Evolutionary conservation across 1,140 invertebrate genomes (phyloP).

Genomic region (Leucophenga varia): DNA sequence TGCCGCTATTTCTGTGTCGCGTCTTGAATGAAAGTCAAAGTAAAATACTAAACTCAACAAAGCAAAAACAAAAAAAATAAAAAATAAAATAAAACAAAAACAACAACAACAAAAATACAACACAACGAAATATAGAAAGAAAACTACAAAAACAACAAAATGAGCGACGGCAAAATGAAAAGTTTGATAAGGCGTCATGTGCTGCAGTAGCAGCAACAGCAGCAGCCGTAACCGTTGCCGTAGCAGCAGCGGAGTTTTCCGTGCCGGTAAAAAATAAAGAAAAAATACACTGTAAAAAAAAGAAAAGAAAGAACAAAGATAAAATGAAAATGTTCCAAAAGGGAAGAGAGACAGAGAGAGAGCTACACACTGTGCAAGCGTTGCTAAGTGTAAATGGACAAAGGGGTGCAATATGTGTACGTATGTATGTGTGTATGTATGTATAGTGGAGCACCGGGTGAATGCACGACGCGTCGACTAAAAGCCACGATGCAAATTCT

Average conservation of each 20-base stretch:
- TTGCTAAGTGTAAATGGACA: too few species aligned
- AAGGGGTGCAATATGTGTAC: neutral
- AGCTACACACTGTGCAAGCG: too few species aligned
- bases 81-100: conserved; percentile 3
- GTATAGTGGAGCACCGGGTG: conserved; percentile 13
- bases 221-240: conserved; percentile 22
- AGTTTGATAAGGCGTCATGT: conserved; percentile 2
- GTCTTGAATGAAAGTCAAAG: conserved; percentile 57
- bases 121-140: too few species aligned
- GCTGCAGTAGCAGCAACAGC: conserved; percentile 23
- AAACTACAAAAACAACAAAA: too few species aligned
- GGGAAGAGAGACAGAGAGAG: too few species aligned
- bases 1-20: conserved; percentile 42
- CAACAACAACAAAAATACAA: neutral
- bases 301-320: too few species aligned
- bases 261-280: too few species aligned
- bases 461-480: conserved; percentile 5
- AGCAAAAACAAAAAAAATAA: conserved; percentile 33
- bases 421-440: neutral
- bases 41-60: conserved; percentile 55
- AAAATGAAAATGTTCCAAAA: too few species aligned
- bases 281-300: too few species aligned
- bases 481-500: neutral
- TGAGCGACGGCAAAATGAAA: too few species aligned
- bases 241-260: too few species aligned